Percentiles rank a stretch among this genome's conserved stretches.
Evolutionary conservation across 2,888 invertebrate species (phyloP).

Genomic region (Pachydiplax longipennis): DNA sequence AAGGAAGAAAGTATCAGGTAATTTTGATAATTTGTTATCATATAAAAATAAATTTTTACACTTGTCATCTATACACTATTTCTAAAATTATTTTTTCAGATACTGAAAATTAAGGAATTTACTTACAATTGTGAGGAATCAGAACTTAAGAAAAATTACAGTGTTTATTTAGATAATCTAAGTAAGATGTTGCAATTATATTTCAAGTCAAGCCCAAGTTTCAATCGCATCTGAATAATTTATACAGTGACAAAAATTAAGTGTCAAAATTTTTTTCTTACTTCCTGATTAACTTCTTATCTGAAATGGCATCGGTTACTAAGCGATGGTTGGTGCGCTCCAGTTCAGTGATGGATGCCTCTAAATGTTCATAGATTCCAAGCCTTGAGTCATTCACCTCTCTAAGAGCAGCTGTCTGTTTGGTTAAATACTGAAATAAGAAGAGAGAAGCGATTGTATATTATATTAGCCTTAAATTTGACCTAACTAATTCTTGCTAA

Average conservation of each 20-base stretch:
- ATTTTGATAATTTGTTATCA: too few species aligned
- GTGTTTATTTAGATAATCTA: too few species aligned
- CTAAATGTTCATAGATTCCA: slow-evolving; percentile 91
- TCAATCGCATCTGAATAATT: neutral
- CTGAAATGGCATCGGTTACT: slow-evolving; percentile 79
- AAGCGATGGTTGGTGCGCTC: slow-evolving; percentile 89
- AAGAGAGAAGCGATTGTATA: slow-evolving; percentile 35
- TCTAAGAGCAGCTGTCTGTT: slow-evolving; percentile 86
- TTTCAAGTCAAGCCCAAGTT: too few species aligned
- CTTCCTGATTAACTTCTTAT: slow-evolving; percentile 90
- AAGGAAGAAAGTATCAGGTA: slow-evolving; percentile 46
- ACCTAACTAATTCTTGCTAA: neutral
- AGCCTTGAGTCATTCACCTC: slow-evolving; percentile 92
- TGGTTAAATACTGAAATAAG: slow-evolving; percentile 81
- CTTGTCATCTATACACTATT: too few species aligned
- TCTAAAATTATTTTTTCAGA: too few species aligned
- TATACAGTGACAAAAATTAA: neutral
- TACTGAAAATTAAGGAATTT: too few species aligned
- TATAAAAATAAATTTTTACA: too few species aligned
- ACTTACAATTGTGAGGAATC: too few species aligned
- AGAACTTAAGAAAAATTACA: too few species aligned
- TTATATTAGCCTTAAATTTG: neutral
- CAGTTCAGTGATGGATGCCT: slow-evolving; percentile 90
- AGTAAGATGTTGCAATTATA: too few species aligned
- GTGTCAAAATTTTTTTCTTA: slow-evolving; percentile 57